These are phyloP conservation scores for Lasioglossum figueresi DNA, from an alignment of 2,888 invertebrate genomes.

Conservation along the genomic window DNA sequence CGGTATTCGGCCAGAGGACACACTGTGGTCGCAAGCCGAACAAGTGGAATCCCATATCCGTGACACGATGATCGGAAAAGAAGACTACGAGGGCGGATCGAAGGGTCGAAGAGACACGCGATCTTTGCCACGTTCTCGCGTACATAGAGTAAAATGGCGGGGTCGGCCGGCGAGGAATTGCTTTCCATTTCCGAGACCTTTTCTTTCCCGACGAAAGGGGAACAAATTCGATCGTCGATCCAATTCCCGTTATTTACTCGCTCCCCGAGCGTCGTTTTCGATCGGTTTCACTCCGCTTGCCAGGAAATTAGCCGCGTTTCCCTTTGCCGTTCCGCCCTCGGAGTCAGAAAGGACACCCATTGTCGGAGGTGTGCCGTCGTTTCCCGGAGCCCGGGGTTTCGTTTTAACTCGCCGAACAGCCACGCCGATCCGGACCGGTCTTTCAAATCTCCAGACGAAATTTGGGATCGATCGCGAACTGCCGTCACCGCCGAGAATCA, in stretches of 20 bases:
- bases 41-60: background rate
- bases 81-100: background rate
- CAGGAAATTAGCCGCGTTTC: constrained; percentile 55
- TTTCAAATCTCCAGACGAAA: background rate
- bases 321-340: constrained; percentile 25
- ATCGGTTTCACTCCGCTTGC: constrained; percentile 53
- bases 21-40: background rate
- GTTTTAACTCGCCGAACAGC: background rate
- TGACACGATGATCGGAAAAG: background rate
- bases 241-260: constrained; percentile 55
- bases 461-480: background rate
- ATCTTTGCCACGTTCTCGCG: constrained; percentile 4
- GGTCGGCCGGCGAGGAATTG: constrained; percentile 34
- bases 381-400: background rate
- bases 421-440: background rate
- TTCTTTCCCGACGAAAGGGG: constrained; percentile 25
- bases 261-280: constrained; percentile 51
- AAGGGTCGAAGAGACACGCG: background rate
- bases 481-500: background rate
- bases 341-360: constrained; percentile 37
- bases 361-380: constrained; percentile 9
- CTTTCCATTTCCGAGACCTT: constrained; percentile 41
- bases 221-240: constrained; percentile 54
- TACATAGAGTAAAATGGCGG: constrained; percentile 10
- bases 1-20: background rate